Percentiles rank a stretch among this genome's conserved stretches.
phyloP scores from a whole-genome alignment of 2,113 vertebrate species.

The Columbina picui region DNA sequence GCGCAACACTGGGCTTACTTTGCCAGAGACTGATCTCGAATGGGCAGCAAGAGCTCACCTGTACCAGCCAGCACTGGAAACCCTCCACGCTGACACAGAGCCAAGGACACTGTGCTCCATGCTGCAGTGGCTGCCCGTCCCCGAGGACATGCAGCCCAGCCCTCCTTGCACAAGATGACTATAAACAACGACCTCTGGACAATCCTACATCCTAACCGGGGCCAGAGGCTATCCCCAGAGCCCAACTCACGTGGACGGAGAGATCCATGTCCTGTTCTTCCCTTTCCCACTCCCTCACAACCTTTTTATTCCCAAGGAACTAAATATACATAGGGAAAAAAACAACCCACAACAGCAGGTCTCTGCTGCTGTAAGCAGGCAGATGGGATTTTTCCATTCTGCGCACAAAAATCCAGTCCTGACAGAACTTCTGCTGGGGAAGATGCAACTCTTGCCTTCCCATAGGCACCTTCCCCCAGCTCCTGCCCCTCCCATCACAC shows the following conservation, averaged over 20 bases:
- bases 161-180: background rate
- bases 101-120: slow-evolving; percentile 1
- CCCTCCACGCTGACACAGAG: background rate
- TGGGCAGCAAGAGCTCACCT: background rate
- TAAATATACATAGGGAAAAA: background rate
- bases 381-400: background rate
- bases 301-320: background rate
- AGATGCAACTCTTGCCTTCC: background rate
- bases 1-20: background rate
- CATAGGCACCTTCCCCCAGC: background rate
- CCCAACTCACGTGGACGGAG: background rate
- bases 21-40: background rate
- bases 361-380: background rate
- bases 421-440: background rate
- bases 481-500: background rate
- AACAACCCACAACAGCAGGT: background rate
- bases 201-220: background rate
- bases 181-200: background rate
- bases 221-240: background rate
- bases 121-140: background rate
- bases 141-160: background rate
- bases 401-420: background rate
- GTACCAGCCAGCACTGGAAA: background rate
- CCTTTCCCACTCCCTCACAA: background rate
- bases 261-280: background rate